Percentiles rank a stretch among this genome's conserved stretches.
Conservation (phyloP, 2,113 vertebrate genomes). For the Aegotheles bennettii region DNA sequence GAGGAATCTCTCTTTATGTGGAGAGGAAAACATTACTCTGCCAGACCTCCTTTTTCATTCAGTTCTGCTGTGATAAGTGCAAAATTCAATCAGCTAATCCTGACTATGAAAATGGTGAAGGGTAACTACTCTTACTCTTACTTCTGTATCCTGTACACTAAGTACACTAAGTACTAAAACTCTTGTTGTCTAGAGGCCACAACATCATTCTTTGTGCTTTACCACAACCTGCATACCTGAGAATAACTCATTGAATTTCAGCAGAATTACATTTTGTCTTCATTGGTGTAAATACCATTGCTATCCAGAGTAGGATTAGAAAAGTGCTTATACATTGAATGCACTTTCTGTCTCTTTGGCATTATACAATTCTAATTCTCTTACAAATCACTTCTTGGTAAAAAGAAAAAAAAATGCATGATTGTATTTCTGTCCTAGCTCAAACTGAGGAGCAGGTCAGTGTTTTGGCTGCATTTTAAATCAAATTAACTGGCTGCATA, state of each 20-base stretch:
- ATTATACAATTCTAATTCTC: background rate
- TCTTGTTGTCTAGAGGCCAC: background rate
- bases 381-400: background rate
- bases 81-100: background rate
- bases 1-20: too few relatives aligned
- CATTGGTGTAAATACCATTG: background rate
- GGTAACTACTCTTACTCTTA: background rate
- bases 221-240: background rate
- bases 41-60: background rate
- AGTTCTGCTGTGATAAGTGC: background rate
- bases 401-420: background rate
- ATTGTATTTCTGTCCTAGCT: background rate
- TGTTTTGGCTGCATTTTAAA: background rate
- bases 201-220: background rate
- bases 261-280: background rate
- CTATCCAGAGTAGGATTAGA: background rate
- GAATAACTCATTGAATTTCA: background rate
- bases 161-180: background rate
- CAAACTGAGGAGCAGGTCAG: background rate
- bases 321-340: background rate
- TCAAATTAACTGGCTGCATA: background rate
- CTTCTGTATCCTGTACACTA: background rate
- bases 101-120: background rate
- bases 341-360: background rate
- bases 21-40: background rate